A percentile compares a stretch with the other conserved stretches of the same genome.
These are phyloP conservation scores for Melanotaenia boesemani DNA, from an alignment of 2,797 vertebrate genomes.

Conservation along the genomic window DNA sequence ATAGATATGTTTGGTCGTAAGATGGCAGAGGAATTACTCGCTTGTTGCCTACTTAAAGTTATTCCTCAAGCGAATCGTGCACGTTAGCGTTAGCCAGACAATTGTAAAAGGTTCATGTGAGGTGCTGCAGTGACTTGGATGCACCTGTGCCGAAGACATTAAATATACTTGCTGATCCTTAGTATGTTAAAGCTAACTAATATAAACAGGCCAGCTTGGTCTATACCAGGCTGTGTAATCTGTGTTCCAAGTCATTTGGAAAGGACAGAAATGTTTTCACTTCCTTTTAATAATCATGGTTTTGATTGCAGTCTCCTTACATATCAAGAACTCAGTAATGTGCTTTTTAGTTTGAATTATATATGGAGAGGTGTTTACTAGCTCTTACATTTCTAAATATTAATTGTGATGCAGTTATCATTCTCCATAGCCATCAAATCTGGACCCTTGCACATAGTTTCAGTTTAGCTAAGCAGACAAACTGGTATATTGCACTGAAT, in stretches of 20 bases:
- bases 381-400: background rate
- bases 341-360: background rate
- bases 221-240: background rate
- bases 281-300: background rate
- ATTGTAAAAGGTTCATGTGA: background rate
- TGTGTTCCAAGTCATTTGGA: background rate
- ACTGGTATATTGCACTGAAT: background rate
- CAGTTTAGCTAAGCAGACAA: background rate
- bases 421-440: background rate
- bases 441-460: background rate
- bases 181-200: background rate
- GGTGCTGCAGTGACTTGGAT: background rate
- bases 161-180: background rate
- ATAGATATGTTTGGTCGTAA: background rate
- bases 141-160: constrained; percentile 3
- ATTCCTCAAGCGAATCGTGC: constrained; percentile 21
- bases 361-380: too few species aligned
- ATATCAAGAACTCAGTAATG: background rate
- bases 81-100: constrained; percentile 33
- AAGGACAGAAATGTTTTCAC: background rate
- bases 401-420: background rate
- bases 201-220: background rate
- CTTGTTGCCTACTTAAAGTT: background rate
- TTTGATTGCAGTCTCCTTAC: background rate
- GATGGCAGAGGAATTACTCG: background rate